phyloP scores from a whole-genome alignment of 2,888 invertebrate genomes.

The Stenchaetothrips biformis region DNA sequence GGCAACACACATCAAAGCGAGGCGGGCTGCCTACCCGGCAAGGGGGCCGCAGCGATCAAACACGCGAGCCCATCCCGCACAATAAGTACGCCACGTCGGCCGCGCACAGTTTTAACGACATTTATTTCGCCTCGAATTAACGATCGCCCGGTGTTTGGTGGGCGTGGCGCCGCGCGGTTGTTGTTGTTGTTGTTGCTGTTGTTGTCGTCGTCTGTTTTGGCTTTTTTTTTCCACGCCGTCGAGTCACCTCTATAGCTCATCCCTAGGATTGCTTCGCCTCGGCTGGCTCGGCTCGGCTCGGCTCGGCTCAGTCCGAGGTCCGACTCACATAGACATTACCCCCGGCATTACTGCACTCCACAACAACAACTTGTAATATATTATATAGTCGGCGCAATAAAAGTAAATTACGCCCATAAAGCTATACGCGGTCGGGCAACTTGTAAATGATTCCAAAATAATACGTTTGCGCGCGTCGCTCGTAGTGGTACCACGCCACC shows the following conservation, averaged over 20 bases:
- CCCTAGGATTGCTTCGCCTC: background rate
- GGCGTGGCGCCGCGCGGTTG: too few relatives aligned
- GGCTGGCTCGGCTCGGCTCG: background rate
- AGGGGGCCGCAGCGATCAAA: too few relatives aligned
- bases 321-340: constrained; percentile 9
- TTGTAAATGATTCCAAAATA: constrained; percentile 25
- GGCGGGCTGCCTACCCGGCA: too few relatives aligned
- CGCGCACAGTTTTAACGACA: too few relatives aligned
- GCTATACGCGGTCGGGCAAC: constrained; percentile 7
- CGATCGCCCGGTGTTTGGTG: too few relatives aligned
- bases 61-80: too few relatives aligned
- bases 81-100: too few relatives aligned
- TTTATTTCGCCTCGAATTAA: too few relatives aligned
- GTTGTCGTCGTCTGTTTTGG: background rate
- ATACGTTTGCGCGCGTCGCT: background rate
- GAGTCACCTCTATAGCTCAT: too few relatives aligned
- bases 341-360: constrained; percentile 1
- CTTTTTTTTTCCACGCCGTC: background rate
- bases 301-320: background rate
- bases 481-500: background rate
- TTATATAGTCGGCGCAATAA: constrained; percentile 22
- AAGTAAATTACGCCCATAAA: constrained; percentile 23
- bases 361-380: constrained; percentile 24
- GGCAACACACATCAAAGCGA: too few relatives aligned
- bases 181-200: background rate